Evolutionary conservation across 2,888 invertebrate genomes (phyloP), one percentile per base, ranked within the genome.

Genomic region (Alcis repandata): DNA sequence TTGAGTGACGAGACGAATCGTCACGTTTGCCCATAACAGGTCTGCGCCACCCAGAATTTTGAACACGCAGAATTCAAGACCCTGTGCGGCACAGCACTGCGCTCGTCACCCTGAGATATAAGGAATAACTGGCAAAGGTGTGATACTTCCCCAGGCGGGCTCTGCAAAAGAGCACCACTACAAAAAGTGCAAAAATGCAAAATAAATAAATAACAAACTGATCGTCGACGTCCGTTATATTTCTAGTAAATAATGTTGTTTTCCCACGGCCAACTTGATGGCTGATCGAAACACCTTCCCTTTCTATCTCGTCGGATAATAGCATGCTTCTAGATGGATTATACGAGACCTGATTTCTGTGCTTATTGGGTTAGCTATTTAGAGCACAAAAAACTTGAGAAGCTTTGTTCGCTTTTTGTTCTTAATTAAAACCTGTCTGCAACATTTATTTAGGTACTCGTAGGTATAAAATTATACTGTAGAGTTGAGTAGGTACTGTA

Each of bases 211-310:
- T 46, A 22, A 13, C 19, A 13, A 1, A 36, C 6, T 59, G 63
- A 69, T 52, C 53, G n/a, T 17, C 36, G 9, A 9, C n/a, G 32
- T 17, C 61, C 66, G 61, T 53, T 66, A 66, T 51, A 45, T 51
- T 57, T 43, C 20, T 53, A 33, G 45, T 41, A 56, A 54, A 33
- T 45, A 56, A 51, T 17, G 38, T n/a, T 33, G 27, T 46, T 15
- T 15, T 73, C 73, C 66, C 73, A 73, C 70, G 71, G 52, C 43
- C 67, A 67, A 52, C 38, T 36, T 49, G 64, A 19, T 54, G 63
- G 48, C 52, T 60, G 66, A 71, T 70, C 59, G 65, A 67, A 67
- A 22, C 69, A 71, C 73, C 63, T 73, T 73, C 71, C 67, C 73
- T 73, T 68, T 71, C 73, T 27, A 36, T 52, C 20, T 22, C 27